Evolutionary conservation across 2,888 invertebrate genomes (phyloP), one percentile per base, ranked within the genome.

Genomic region (Lepidochrysops patricia): DNA sequence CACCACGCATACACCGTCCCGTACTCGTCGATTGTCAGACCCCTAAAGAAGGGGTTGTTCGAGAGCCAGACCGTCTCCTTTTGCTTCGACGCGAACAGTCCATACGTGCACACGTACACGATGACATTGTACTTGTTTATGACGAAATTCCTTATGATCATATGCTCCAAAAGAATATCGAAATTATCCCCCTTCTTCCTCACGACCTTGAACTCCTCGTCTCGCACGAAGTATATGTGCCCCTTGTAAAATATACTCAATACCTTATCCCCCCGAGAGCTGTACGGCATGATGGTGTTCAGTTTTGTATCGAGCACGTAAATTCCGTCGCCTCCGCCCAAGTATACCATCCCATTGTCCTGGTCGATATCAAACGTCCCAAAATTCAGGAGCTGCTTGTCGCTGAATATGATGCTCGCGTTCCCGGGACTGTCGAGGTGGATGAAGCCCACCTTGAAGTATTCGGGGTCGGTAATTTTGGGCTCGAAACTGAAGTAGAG

Each of bases 401-500:
- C 70, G 4, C 74, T 74, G 2, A 66, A 64, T 5, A 86, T 72
- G 1, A 80, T 66, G 1, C 79, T 79, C 3, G 61, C 54, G 13
- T 67, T 63, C 0, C 60, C 65, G 0, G 70, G 72, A n/a, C 70
- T 61, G 2, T 81, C 80, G 26, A 89, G 64, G 63, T 73, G 73
- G 0, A 84, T 73, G 57, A 79, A 87, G 0, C 78, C 87, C 12
- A 80, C 74, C 72, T 89, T 87, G 25, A 70, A 80, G 50, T 82
- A 86, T 58, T 88, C 87, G 1, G 67, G 65, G 37, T 87, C 85
- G 34, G 73, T 69, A 2, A 88, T 76, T 1, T 61, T 61, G 0
- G 88, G 87, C 67, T 87, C 84, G 62, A 83, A 88, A 29, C 77
- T 80, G 70, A 73, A 89, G 70, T 70, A 87, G 0, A 89, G 68